Conservation (phyloP, 2,797 vertebrate genomes). For the Cirrhinus molitorella region DNA sequence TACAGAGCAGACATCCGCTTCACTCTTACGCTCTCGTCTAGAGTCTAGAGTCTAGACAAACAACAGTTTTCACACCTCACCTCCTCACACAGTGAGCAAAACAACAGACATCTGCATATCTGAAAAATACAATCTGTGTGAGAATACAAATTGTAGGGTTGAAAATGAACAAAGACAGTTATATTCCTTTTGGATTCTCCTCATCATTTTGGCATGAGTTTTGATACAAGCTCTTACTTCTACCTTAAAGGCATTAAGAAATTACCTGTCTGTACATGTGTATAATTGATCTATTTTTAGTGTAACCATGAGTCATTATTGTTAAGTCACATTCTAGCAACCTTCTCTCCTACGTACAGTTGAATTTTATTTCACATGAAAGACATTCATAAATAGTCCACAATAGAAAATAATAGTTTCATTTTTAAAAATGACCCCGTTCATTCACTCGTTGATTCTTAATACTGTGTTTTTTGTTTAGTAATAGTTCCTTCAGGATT, state of each 20-base stretch:
- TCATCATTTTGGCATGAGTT: too few relatives aligned
- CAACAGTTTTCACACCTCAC: conserved; percentile 11
- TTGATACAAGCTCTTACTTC: too few relatives aligned
- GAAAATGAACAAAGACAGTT: not conserved
- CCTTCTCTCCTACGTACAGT: not conserved
- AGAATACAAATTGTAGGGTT: not conserved
- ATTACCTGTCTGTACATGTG: not conserved
- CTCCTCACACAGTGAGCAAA: not conserved
- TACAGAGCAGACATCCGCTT: conserved; percentile 1
- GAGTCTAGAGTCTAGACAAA: conserved; percentile 1
- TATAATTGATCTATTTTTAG: not conserved
- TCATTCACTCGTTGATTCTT: too few relatives aligned
- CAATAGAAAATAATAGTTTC: too few relatives aligned
- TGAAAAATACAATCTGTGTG: not conserved
- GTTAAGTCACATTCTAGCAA: not conserved
- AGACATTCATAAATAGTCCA: too few relatives aligned
- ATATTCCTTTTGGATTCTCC: not conserved
- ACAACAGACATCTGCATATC: not conserved
- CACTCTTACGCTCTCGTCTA: not conserved
- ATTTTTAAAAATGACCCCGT: too few relatives aligned
- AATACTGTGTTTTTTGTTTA: too few relatives aligned
- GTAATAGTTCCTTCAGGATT: too few relatives aligned
- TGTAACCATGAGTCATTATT: not conserved
- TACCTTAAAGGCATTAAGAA: not conserved
- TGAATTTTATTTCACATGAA: too few relatives aligned